These are phyloP conservation scores for Paralvinella palmiformis DNA, from an alignment of 1,140 invertebrate genomes.

Conservation along the genomic window DNA sequence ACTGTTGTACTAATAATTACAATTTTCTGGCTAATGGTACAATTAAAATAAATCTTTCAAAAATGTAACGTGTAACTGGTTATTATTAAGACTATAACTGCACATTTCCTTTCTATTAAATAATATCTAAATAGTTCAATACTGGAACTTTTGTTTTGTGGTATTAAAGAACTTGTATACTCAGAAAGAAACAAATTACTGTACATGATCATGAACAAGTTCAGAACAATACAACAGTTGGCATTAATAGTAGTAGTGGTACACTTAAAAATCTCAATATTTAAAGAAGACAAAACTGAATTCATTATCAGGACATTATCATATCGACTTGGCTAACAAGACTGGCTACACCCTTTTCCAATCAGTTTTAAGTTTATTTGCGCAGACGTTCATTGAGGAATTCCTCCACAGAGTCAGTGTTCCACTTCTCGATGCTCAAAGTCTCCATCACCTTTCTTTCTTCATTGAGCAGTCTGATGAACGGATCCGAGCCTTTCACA, in stretches of 20 bases:
- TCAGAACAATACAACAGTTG: neutral
- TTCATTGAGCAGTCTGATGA: constrained; percentile 80
- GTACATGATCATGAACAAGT: too few relatives aligned
- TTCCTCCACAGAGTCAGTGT: constrained; percentile 91
- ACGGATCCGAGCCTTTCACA: constrained; percentile 81
- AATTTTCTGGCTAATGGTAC: too few relatives aligned
- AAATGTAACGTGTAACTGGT: too few relatives aligned
- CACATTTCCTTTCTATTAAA: too few relatives aligned
- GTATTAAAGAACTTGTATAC: too few relatives aligned
- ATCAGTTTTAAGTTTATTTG: constrained; percentile 25
- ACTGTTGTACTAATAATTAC: too few relatives aligned
- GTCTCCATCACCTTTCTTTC: constrained; percentile 52
- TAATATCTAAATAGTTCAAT: too few relatives aligned
- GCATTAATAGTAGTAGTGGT: neutral
- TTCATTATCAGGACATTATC: neutral
- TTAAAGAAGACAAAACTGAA: neutral
- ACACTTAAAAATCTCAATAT: neutral
- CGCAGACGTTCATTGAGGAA: constrained; percentile 79
- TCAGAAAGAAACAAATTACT: too few relatives aligned
- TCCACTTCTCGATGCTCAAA: constrained; percentile 92
- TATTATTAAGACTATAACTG: too few relatives aligned
- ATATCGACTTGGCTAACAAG: neutral
- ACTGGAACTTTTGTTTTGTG: too few relatives aligned
- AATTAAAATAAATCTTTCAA: too few relatives aligned
- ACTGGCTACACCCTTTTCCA: neutral